These are phyloP conservation scores for Ametastegia equiseti DNA, from an alignment of 2,888 invertebrate genomes.

Conservation along the genomic window DNA sequence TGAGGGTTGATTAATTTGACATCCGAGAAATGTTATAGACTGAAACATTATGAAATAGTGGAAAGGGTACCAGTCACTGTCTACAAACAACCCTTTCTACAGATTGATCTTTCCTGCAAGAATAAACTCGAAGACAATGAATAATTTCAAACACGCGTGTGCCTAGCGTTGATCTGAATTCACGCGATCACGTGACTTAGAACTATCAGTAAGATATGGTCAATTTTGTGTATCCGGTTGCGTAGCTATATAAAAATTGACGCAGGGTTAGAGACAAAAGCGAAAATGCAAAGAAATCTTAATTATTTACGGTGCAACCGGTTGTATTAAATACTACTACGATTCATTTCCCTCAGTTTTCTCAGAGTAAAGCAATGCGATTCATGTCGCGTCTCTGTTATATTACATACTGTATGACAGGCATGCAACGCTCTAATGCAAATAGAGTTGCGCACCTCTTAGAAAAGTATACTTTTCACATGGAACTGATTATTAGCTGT, in stretches of 20 bases:
- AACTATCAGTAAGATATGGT: constrained; percentile 56
- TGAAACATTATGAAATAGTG: not conserved
- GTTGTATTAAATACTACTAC: not conserved
- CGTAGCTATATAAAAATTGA: constrained; percentile 1
- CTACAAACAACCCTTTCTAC: constrained; percentile 10
- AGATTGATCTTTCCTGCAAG: constrained; percentile 29
- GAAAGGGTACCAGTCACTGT: constrained; percentile 28
- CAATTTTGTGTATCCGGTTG: constrained; percentile 2
- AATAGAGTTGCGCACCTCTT: constrained; percentile 6
- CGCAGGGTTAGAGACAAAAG: not conserved
- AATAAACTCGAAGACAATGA: constrained; percentile 34
- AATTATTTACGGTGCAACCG: not conserved
- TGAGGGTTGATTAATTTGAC: not conserved
- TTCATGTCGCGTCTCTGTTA: not conserved
- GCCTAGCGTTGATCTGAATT: constrained; percentile 35
- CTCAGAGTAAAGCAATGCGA: not conserved
- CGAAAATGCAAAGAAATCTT: not conserved
- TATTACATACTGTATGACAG: not conserved
- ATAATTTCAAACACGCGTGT: constrained; percentile 38
- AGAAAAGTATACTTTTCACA: not conserved
- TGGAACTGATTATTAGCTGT: not conserved
- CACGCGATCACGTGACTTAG: constrained; percentile 67
- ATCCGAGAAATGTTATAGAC: not conserved
- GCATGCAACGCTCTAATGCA: not conserved
- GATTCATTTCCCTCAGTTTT: not conserved